Percentiles rank a stretch among this genome's conserved stretches.
These are phyloP conservation scores for Hippocampus guttulatus DNA, from an alignment of 2,113 vertebrate species.

Conservation along the genomic window DNA sequence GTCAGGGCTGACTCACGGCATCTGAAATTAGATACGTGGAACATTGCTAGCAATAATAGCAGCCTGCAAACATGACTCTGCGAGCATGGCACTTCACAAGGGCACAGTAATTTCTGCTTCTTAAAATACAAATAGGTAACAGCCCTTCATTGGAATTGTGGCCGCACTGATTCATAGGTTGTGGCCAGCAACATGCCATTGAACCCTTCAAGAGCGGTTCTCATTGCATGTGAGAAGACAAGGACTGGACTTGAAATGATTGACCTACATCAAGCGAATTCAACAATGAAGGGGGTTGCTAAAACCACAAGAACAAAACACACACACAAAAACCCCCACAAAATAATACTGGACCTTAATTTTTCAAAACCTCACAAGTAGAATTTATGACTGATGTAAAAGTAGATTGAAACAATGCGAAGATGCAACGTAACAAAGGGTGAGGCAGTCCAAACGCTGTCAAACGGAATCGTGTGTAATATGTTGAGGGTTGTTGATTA, in stretches of 20 bases:
- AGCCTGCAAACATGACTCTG: conserved; percentile 40
- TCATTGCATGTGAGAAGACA: background rate
- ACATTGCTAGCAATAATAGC: conserved; percentile 47
- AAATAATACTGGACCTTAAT: background rate
- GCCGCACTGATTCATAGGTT: conserved; percentile 6
- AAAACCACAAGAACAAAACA: background rate
- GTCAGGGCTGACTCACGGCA: conserved; percentile 59
- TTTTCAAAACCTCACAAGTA: background rate
- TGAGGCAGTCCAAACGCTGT: too few relatives aligned
- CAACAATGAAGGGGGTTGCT: background rate
- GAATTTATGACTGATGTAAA: background rate
- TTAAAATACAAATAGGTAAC: conserved; percentile 52
- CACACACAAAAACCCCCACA: background rate
- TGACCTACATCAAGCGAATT: background rate
- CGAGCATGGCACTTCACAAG: conserved; percentile 28
- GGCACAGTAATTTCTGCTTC: conserved; percentile 47
- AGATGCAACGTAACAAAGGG: background rate
- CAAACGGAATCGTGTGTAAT: too few relatives aligned
- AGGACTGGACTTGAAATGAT: background rate
- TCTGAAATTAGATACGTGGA: conserved; percentile 39
- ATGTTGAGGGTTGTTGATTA: too few relatives aligned
- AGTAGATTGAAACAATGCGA: background rate
- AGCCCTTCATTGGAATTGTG: conserved; percentile 20
- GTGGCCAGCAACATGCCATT: background rate
- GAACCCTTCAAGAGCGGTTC: background rate